phyloP scores from a whole-genome alignment of 2,888 invertebrate species.

The Aphidoletes aphidimyza region DNA sequence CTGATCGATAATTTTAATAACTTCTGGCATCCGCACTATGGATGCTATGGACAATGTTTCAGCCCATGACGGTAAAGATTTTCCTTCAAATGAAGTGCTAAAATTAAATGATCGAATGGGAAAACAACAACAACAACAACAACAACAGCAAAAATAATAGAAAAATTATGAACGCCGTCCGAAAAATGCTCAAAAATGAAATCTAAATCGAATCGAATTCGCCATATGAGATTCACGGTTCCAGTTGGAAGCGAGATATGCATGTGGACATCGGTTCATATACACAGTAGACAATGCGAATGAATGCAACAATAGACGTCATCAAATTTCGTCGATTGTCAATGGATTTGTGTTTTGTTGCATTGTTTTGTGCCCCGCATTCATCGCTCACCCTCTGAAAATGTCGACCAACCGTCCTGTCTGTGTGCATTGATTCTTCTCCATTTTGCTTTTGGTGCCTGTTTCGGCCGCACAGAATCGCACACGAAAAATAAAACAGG shows the following conservation, averaged over 20 bases:
- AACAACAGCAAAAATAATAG: not conserved
- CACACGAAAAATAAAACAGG: too few species aligned
- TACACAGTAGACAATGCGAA: not conserved
- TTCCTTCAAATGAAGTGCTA: not conserved
- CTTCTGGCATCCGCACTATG: not conserved
- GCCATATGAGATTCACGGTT: constrained; percentile 3
- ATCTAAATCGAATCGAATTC: constrained; percentile 54
- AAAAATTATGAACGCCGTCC: not conserved
- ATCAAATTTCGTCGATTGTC: constrained; percentile 50
- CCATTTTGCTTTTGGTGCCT: not conserved
- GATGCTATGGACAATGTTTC: too few species aligned
- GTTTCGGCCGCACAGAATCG: not conserved
- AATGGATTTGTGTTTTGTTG: not conserved
- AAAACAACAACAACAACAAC: not conserved
- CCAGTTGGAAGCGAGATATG: not conserved
- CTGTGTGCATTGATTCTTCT: constrained; percentile 8
- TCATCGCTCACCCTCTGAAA: constrained; percentile 31
- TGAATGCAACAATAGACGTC: constrained; percentile 30
- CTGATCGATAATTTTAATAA: constrained; percentile 43
- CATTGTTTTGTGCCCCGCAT: constrained; percentile 25
- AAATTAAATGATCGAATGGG: not conserved
- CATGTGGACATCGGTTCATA: too few species aligned
- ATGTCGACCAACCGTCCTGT: too few species aligned
- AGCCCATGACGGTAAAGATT: not conserved
- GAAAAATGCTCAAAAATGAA: not conserved